A percentile compares a stretch with the other conserved stretches of the same genome.
Evolutionary conservation across 2,888 invertebrate species (phyloP).

Genomic region (Willowsia nigromaculata): DNA sequence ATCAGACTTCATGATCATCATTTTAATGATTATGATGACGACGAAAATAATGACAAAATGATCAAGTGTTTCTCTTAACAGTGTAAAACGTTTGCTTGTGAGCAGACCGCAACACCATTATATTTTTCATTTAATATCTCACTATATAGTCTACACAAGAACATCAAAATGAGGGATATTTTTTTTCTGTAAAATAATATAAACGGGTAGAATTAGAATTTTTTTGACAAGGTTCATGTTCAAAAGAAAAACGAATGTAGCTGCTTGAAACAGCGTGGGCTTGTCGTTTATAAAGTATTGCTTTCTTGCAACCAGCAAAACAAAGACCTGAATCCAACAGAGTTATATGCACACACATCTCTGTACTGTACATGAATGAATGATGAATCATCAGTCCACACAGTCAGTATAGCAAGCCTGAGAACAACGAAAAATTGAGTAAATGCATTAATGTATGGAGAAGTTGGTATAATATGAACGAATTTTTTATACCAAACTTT

Average conservation of each 20-base stretch:
- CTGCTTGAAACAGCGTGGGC: conserved; percentile 40
- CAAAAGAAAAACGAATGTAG: background rate
- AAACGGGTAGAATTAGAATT: conserved; percentile 23
- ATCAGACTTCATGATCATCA: background rate
- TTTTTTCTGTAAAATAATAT: background rate
- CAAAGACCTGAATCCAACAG: background rate
- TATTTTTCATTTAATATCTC: background rate
- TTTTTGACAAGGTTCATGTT: background rate
- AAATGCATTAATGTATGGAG: conserved; percentile 3
- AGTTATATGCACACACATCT: background rate
- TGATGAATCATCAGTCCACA: conserved; percentile 19
- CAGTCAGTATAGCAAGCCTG: background rate
- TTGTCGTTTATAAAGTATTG: conserved; percentile 47
- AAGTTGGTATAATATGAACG: background rate
- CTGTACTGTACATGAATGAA: background rate
- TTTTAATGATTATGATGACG: conserved; percentile 4
- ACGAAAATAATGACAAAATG: conserved; percentile 43
- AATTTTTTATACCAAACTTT: background rate
- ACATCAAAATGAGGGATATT: background rate
- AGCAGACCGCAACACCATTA: conserved; percentile 9
- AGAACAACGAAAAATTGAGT: background rate
- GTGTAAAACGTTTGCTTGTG: background rate
- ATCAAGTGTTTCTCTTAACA: conserved; percentile 31
- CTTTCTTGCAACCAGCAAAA: background rate
- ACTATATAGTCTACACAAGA: background rate